A percentile compares a stretch with the other conserved stretches of the same genome.
Conservation (phyloP, 2,113 vertebrate species). For the Aptenodytes patagonicus region DNA sequence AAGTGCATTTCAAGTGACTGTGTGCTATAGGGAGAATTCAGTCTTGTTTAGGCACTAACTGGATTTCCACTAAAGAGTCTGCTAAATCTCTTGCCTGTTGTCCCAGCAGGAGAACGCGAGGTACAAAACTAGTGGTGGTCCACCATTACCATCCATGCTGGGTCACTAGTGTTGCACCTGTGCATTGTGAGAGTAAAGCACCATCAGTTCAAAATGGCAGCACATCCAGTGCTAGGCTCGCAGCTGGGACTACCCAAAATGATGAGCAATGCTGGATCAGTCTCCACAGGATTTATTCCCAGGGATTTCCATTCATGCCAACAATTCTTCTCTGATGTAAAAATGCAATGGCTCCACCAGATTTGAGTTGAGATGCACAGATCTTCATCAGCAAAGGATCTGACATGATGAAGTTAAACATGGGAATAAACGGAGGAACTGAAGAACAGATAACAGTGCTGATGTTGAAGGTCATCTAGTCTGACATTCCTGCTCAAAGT, state of each 20-base stretch:
- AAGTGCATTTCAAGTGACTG: background rate
- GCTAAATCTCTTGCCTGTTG: background rate
- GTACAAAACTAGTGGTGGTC: background rate
- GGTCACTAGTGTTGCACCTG: background rate
- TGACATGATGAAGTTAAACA: background rate
- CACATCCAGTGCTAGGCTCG: fast-evolving
- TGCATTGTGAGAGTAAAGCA: background rate
- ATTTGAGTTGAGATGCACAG: background rate
- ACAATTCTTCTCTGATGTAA: background rate
- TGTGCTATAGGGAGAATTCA: background rate
- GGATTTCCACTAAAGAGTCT: background rate
- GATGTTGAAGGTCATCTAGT: background rate
- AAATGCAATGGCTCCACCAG: background rate
- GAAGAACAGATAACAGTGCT: background rate
- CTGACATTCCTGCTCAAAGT: background rate
- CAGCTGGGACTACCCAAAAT: background rate
- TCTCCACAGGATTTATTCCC: background rate
- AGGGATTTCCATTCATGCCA: background rate
- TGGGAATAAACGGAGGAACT: background rate
- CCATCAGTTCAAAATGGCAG: background rate
- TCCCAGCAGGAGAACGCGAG: background rate
- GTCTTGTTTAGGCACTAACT: background rate
- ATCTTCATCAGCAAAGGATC: background rate
- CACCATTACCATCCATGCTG: background rate
- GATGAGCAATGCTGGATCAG: background rate